Percentiles rank a stretch among this genome's conserved stretches.
These are phyloP conservation scores for Pseudochirops corinnae DNA, from an alignment of 2,797 vertebrate genomes.

Conservation along the genomic window DNA sequence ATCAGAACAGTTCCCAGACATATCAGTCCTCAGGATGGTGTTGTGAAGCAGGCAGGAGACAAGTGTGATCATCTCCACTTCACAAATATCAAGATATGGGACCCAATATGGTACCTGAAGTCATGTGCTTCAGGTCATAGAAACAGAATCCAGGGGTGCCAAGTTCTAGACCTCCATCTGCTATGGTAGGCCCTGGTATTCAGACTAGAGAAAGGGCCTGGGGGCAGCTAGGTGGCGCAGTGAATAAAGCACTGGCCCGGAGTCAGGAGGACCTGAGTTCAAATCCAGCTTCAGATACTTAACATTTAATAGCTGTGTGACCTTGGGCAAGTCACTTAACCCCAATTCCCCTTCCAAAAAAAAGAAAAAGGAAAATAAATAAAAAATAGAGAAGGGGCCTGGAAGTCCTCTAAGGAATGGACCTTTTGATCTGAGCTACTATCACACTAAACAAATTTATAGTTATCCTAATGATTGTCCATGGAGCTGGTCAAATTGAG, in stretches of 20 bases:
- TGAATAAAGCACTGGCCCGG: too few species aligned
- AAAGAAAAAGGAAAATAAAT: too few species aligned
- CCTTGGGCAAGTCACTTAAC: too few species aligned
- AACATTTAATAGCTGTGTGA: too few species aligned
- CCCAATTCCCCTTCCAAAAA: too few species aligned
- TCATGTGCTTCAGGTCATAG: not conserved
- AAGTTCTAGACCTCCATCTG: not conserved
- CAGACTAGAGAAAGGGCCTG: not conserved
- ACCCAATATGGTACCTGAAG: not conserved
- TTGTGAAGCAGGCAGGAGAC: not conserved
- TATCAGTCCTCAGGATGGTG: not conserved
- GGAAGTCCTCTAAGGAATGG: not conserved
- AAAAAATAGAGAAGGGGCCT: not conserved
- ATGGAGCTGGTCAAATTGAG: not conserved
- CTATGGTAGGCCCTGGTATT: not conserved
- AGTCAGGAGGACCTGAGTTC: too few species aligned
- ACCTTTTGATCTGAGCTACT: constrained; percentile 3
- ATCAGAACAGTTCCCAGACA: not conserved
- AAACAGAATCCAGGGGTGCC: not conserved
- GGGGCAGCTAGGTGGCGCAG: too few species aligned
- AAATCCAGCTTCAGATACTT: too few species aligned
- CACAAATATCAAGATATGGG: not conserved
- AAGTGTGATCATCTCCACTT: not conserved
- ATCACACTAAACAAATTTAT: not conserved
- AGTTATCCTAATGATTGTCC: not conserved